These are phyloP conservation scores for Eilema caniola DNA, from an alignment of 2,888 invertebrate genomes.

Conservation along the genomic window DNA sequence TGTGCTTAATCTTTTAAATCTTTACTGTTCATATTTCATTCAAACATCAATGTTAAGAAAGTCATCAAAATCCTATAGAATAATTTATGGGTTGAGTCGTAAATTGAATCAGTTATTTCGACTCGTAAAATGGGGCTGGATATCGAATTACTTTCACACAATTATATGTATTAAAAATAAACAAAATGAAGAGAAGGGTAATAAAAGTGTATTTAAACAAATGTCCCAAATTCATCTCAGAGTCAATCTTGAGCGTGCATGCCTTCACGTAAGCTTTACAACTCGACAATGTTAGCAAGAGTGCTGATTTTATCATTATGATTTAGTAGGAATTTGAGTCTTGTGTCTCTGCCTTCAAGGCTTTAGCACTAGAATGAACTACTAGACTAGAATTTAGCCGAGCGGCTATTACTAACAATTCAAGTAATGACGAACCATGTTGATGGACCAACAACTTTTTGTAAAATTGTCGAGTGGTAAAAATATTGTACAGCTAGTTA, in stretches of 20 bases:
- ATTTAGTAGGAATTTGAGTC: not conserved
- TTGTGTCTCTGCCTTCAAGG: not conserved
- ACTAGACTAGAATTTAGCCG: not conserved
- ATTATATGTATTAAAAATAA: conserved; percentile 30
- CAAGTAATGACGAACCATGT: not conserved
- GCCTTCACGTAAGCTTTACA: conserved; percentile 52
- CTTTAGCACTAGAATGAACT: not conserved
- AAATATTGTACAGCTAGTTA: conserved; percentile 60
- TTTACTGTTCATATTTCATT: conserved; percentile 32
- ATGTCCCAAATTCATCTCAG: conserved; percentile 36
- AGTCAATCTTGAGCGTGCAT: conserved; percentile 43
- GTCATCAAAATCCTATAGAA: conserved; percentile 32
- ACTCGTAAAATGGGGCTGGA: conserved; percentile 36
- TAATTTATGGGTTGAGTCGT: conserved; percentile 32
- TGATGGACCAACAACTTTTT: conserved; percentile 4
- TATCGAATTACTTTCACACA: conserved; percentile 45
- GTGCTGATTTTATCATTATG: not conserved
- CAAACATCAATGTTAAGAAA: conserved; percentile 37
- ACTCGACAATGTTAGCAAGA: conserved; percentile 43
- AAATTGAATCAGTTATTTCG: conserved; percentile 36
- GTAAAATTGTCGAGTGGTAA: conserved; percentile 41
- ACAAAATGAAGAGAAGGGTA: conserved; percentile 6
- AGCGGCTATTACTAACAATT: not conserved
- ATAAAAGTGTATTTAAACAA: conserved; percentile 3
- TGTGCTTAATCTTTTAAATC: not conserved